Evolutionary conservation across 64 coral and sea anemone species (phyloP).

Genomic region (Dendrophyllia cribrosa): DNA sequence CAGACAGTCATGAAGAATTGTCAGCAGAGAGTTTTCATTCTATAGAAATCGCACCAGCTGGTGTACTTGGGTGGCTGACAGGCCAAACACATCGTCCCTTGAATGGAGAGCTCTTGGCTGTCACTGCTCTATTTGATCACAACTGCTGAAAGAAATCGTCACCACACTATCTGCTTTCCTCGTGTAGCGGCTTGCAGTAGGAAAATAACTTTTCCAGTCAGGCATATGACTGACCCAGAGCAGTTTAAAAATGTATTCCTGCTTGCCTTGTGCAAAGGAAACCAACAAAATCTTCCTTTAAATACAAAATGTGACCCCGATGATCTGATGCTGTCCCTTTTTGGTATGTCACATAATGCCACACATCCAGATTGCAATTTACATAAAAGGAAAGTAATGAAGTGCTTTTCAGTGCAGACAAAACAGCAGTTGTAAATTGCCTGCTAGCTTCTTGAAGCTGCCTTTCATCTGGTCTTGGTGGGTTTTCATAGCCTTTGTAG

Average conservation of each 20-base stretch:
- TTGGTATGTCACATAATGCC: too few species aligned
- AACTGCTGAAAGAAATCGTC: constrained; percentile 56
- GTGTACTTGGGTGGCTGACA: constrained; percentile 57
- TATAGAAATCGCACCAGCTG: neutral
- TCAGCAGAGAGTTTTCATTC: neutral
- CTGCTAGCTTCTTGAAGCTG: too few species aligned
- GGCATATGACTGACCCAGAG: constrained; percentile 48
- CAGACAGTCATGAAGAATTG: neutral
- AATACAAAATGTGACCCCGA: too few species aligned
- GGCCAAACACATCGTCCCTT: constrained; percentile 46
- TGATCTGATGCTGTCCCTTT: too few species aligned
- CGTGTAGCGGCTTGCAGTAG: constrained; percentile 55
- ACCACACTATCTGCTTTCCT: constrained; percentile 80
- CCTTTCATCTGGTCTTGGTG: too few species aligned
- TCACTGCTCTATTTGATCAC: constrained; percentile 41
- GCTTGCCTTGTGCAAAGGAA: constrained; percentile 49
- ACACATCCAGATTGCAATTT: too few species aligned
- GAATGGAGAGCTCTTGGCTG: constrained; percentile 30
- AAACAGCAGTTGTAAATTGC: too few species aligned
- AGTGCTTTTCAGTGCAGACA: too few species aligned
- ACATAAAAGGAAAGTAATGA: too few species aligned
- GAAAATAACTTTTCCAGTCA: constrained; percentile 72
- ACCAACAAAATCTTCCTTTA: too few species aligned
- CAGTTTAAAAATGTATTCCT: constrained; percentile 47
- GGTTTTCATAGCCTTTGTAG: too few species aligned